Evolutionary conservation across 2,888 invertebrate species (phyloP), one percentile per base, ranked within the genome.

Genomic region (Spodoptera picta): DNA sequence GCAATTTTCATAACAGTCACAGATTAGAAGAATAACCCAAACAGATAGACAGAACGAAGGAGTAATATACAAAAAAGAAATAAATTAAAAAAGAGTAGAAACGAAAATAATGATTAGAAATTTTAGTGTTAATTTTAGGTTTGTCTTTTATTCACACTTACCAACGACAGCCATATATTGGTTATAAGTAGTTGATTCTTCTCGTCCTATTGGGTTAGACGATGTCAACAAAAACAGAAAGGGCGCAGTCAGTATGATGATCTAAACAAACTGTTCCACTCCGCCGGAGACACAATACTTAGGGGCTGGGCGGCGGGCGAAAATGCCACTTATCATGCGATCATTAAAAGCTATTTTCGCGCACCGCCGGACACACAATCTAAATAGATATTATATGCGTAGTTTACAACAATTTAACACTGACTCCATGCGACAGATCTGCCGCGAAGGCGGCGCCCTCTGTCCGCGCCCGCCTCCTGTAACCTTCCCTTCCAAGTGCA

Each of bases 131-230:
- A 93, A 91, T 86, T 94, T 94, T 94, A 94, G 86, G 84, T 95
- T 95, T 87, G 91, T 88, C 89, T 90, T 92, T 95, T 94, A 92
- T 87, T 91, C 91, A 96, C 96, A 97, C 97, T 98, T 97, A 97
- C 98, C 97, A 98, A 97, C 96, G 97, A 97, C 96, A 98, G 97
- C 98, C 98, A 98, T 96, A 98, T 97, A 96, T 98, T 98, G 96
- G 98, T 97, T 96, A 98, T 97, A 96, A 98, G 97, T 96, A 98
- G 97, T 97, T 98, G 98, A 96, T 98, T 98, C 97, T 98, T 98
- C 97, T 98, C 98, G 96, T 98, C 98, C 98, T 98, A 97, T 96
- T 93, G 93, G 93, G 96, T 96, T 96, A 96, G 94, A 94, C 92
- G 94, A 92, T 92, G 94, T 94, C 96, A 96, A 96, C 96, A 96